Evolutionary conservation across 1,140 invertebrate genomes (phyloP).

Genomic region (Drosophila oshimai): DNA sequence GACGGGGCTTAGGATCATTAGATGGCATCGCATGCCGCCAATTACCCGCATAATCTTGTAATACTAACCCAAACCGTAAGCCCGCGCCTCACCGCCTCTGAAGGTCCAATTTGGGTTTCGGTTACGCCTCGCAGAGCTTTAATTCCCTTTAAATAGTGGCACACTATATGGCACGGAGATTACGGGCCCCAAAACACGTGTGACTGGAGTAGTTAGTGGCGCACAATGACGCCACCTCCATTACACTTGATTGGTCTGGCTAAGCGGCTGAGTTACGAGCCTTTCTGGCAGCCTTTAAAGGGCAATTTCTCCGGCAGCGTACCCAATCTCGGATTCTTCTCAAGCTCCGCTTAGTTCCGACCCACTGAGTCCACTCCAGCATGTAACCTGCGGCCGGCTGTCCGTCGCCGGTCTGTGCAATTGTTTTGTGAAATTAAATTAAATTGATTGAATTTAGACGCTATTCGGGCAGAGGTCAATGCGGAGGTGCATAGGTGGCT

Average conservation of each 20-base stretch:
- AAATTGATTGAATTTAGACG: conserved; percentile 76
- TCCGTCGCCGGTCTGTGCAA: conserved; percentile 32
- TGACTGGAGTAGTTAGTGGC: conserved; percentile 36
- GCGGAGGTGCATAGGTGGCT: conserved; percentile 27
- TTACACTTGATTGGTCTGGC: conserved; percentile 30
- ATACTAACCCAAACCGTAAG: conserved; percentile 62
- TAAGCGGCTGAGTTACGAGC: conserved; percentile 15
- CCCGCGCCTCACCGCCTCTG: conserved; percentile 6
- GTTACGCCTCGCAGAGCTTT: conserved; percentile 49
- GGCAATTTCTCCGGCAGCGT: not conserved
- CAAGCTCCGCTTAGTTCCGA: not conserved
- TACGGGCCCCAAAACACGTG: conserved; percentile 18
- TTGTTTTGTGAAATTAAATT: conserved; percentile 79
- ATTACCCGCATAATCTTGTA: conserved; percentile 80
- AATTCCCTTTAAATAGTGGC: conserved; percentile 69
- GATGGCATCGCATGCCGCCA: conserved; percentile 74
- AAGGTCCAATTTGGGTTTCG: conserved; percentile 54
- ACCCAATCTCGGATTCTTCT: not conserved
- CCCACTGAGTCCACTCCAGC: not conserved
- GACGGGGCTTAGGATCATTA: conserved; percentile 30
- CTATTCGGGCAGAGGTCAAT: conserved; percentile 62
- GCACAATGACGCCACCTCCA: conserved; percentile 32
- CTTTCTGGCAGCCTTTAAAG: conserved; percentile 17
- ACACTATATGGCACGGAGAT: conserved; percentile 11
- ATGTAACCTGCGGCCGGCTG: conserved; percentile 10